Conservation (phyloP, 2,113 vertebrate genomes). For the Procavia capensis region DNA sequence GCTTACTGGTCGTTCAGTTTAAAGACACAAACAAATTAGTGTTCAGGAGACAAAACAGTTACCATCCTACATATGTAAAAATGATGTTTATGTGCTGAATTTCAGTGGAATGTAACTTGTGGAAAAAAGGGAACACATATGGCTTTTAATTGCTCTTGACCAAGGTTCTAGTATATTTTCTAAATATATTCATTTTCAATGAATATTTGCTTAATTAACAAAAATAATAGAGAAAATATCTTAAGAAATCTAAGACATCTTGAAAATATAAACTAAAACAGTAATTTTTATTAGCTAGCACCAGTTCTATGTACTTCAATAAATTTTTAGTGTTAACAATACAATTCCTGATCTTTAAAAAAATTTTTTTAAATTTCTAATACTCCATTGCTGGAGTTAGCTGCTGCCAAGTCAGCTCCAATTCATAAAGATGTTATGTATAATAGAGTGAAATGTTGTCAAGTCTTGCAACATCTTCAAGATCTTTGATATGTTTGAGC, state of each 20-base stretch:
- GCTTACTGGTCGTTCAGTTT: slow-evolving; percentile 6
- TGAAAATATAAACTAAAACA: slow-evolving; percentile 21
- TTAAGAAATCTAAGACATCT: neutral
- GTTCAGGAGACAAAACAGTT: neutral
- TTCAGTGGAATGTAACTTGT: neutral
- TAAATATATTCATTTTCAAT: neutral
- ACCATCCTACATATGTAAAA: neutral
- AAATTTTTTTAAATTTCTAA: slow-evolving; percentile 1
- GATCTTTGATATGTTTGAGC: too few species aligned
- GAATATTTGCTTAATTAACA: neutral
- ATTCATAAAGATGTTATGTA: too few species aligned
- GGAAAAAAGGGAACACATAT: neutral
- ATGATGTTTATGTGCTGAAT: neutral
- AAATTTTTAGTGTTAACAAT: neutral
- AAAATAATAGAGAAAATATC: neutral
- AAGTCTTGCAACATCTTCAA: too few species aligned
- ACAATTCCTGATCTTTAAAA: neutral
- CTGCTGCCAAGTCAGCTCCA: neutral
- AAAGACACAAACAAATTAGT: slow-evolving; percentile 51
- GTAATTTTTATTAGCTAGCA: neutral
- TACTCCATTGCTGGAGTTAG: neutral
- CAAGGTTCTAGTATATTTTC: neutral
- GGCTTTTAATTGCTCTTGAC: neutral
- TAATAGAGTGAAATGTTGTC: too few species aligned
- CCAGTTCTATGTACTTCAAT: neutral